A percentile compares a stretch with the other conserved stretches of the same genome.
Conservation (phyloP, 2,113 vertebrate species). For the Cyphomyrus plagiostoma region DNA sequence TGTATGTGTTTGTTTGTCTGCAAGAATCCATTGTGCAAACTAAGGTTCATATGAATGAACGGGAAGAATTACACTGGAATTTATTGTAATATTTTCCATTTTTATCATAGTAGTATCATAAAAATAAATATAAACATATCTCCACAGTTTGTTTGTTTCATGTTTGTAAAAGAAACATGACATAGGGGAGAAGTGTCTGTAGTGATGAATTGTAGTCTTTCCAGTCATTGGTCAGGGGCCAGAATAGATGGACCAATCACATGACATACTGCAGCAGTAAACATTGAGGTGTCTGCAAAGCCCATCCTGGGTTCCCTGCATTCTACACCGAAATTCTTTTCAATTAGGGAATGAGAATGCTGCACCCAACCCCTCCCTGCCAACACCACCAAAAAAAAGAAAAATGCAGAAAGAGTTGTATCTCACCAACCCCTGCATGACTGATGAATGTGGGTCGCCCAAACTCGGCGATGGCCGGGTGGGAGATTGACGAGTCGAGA, state of each 20-base stretch:
- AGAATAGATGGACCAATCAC: not conserved
- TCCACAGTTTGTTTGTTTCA: too few species aligned
- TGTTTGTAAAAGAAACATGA: not conserved
- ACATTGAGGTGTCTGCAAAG: not conserved
- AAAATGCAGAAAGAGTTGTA: slow-evolving; percentile 25
- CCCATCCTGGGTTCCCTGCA: not conserved
- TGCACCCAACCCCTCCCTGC: not conserved
- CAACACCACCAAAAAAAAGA: not conserved
- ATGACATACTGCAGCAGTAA: not conserved
- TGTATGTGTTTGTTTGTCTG: not conserved
- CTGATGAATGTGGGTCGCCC: slow-evolving; percentile 61
- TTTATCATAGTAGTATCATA: not conserved
- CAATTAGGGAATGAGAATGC: not conserved
- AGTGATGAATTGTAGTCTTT: slow-evolving; percentile 7
- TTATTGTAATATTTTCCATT: not conserved
- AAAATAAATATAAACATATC: not conserved
- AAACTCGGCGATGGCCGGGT: slow-evolving; percentile 59
- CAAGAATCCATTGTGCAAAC: not conserved
- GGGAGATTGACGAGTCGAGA: slow-evolving; percentile 67
- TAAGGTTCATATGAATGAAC: not conserved
- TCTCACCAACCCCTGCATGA: slow-evolving; percentile 48
- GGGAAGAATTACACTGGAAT: not conserved
- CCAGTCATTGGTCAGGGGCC: not conserved
- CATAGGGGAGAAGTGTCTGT: not conserved
- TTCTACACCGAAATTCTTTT: not conserved